Evolutionary conservation across 2,113 vertebrate genomes (phyloP).

Genomic region (Hystrix brachyura): DNA sequence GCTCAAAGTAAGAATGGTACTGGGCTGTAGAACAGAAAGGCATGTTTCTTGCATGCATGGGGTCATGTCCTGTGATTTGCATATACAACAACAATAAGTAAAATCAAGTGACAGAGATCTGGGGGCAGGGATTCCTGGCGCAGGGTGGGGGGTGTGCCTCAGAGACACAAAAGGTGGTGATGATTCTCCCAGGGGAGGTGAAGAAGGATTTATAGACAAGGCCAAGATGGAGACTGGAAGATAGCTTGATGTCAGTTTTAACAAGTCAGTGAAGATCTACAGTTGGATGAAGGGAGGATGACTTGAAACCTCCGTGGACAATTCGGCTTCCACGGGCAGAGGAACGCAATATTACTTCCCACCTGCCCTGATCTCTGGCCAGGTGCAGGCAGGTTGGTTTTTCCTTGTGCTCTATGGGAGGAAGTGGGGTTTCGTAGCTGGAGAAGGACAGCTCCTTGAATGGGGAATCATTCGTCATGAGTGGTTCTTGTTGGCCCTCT

Average conservation of each 20-base stretch:
- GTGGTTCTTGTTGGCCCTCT: background rate
- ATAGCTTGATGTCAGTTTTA: background rate
- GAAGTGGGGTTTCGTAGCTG: background rate
- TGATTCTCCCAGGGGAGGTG: background rate
- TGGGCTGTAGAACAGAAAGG: background rate
- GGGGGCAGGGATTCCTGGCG: background rate
- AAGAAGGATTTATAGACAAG: background rate
- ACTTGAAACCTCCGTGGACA: background rate
- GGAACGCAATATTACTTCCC: fast-evolving
- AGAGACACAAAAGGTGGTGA: background rate
- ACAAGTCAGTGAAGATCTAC: background rate
- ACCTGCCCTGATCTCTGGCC: background rate
- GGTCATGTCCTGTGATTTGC: background rate
- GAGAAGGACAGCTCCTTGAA: background rate
- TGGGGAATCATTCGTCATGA: background rate
- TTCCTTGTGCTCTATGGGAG: background rate
- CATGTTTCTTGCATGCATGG: background rate
- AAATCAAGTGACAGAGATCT: background rate
- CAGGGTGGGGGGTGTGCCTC: too few species aligned
- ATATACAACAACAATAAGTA: background rate
- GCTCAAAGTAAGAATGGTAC: background rate
- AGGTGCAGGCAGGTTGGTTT: fast-evolving
- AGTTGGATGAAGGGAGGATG: background rate
- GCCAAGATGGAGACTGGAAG: background rate
- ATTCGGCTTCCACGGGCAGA: background rate